These are phyloP conservation scores for Papilio dardanus DNA, from an alignment of 1,140 invertebrate species.

Conservation along the genomic window DNA sequence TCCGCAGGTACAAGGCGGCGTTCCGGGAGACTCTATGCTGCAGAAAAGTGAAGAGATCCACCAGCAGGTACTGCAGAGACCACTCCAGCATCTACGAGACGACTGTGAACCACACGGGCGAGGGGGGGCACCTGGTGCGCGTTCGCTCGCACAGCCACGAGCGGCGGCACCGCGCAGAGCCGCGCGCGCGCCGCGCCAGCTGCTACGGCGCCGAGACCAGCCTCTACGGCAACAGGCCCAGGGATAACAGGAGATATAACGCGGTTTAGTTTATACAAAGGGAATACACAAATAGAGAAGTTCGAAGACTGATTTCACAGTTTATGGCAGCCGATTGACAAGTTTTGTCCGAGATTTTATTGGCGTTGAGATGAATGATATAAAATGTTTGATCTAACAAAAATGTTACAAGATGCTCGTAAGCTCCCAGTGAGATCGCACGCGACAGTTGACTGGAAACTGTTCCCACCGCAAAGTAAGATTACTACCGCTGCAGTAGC, in stretches of 20 bases:
- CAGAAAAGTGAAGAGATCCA: constrained; percentile 67
- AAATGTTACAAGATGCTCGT: neutral
- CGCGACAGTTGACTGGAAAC: neutral
- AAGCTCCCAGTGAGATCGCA: neutral
- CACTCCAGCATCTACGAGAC: constrained; percentile 84
- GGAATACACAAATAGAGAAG: neutral
- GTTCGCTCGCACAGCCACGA: constrained; percentile 66
- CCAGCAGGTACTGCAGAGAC: constrained; percentile 77
- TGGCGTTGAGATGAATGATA: neutral
- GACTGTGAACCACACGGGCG: constrained; percentile 72
- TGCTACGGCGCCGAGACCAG: constrained; percentile 52
- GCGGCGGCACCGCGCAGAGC: constrained; percentile 56
- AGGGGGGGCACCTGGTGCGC: constrained; percentile 72
- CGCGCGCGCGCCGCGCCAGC: constrained; percentile 52
- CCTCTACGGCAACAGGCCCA: constrained; percentile 55
- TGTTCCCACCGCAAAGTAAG: neutral
- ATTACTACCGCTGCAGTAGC: no score
- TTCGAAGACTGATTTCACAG: constrained; percentile 10
- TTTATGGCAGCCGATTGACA: neutral
- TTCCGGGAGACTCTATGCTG: constrained; percentile 89
- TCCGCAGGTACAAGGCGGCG: constrained; percentile 88
- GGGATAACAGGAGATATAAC: constrained; percentile 41
- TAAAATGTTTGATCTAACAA: neutral
- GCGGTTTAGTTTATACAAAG: constrained; percentile 33
- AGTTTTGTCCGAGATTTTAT: neutral